These are phyloP conservation scores for Helicolenus hilgendorfi DNA, from an alignment of 2,797 vertebrate genomes.

Conservation along the genomic window DNA sequence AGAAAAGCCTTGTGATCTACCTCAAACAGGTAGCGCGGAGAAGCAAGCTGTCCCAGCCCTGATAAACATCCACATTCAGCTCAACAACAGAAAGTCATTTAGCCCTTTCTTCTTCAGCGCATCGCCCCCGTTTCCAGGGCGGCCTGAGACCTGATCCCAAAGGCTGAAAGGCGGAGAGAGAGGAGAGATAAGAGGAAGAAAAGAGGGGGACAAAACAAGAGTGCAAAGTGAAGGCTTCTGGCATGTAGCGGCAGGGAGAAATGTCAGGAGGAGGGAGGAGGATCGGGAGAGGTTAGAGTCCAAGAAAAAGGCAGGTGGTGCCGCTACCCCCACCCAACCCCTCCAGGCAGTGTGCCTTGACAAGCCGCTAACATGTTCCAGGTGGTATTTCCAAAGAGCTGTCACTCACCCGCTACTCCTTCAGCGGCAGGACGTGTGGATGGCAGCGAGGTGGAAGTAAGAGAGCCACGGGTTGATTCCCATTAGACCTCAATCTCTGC, in stretches of 20 bases:
- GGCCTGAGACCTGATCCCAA: constrained; percentile 27
- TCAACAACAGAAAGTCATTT: constrained; percentile 67
- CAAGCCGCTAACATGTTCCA: constrained; percentile 60
- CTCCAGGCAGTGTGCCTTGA: constrained; percentile 15
- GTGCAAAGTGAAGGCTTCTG: constrained; percentile 51
- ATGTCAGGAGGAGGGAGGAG: constrained; percentile 57
- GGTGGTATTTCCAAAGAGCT: constrained; percentile 62
- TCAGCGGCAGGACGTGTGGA: constrained; percentile 8
- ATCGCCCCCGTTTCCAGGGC: constrained; percentile 18
- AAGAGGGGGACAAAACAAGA: constrained; percentile 27
- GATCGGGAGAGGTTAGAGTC: constrained; percentile 25
- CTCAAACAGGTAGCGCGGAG: constrained; percentile 30
- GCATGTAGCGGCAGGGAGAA: constrained; percentile 30
- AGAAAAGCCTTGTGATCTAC: constrained; percentile 43
- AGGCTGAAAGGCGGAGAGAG: constrained; percentile 27
- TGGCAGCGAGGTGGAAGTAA: neutral
- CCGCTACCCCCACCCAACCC: neutral
- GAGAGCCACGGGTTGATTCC: constrained; percentile 43
- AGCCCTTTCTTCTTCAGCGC: constrained; percentile 44
- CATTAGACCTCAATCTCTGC: constrained; percentile 55
- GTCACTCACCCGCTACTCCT: constrained; percentile 41
- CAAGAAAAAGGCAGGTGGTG: constrained; percentile 32
- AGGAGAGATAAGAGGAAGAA: constrained; percentile 49
- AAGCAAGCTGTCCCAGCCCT: constrained; percentile 31
- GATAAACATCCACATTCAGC: constrained; percentile 71